phyloP scores from a whole-genome alignment of 1,140 invertebrate species.

The Dryas iulia region DNA sequence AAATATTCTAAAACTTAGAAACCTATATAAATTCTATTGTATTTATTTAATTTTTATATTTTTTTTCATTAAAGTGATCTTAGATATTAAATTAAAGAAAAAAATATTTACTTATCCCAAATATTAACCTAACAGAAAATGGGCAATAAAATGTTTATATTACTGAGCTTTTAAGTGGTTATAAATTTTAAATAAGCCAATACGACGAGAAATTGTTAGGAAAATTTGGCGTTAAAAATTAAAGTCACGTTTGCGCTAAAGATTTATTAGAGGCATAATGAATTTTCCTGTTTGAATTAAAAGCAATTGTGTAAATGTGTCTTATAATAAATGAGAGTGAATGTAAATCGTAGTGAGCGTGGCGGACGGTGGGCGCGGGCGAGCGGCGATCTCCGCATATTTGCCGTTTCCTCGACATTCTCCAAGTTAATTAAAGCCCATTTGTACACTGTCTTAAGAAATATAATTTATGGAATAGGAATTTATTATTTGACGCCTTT shows the following conservation, averaged over 20 bases:
- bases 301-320: constrained; percentile 27
- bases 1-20: too few relatives aligned
- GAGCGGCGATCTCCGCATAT: constrained; percentile 56
- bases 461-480: constrained; percentile 71
- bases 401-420: constrained; percentile 69
- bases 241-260: constrained; percentile 20
- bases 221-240: constrained; percentile 9
- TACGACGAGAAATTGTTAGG: not conserved
- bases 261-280: constrained; percentile 19
- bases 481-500: constrained; percentile 49
- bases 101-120: too few relatives aligned
- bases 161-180: not conserved
- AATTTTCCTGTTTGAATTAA: constrained; percentile 19
- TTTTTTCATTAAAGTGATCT: too few relatives aligned
- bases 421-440: constrained; percentile 74
- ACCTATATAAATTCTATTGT: too few relatives aligned
- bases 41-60: too few relatives aligned
- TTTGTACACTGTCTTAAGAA: constrained; percentile 70
- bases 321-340: constrained; percentile 57
- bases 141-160: not conserved
- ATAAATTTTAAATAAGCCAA: not conserved
- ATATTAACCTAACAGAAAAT: not conserved
- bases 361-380: constrained; percentile 36
- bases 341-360: constrained; percentile 62
- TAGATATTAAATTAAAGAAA: not conserved